Percentiles rank a stretch among this genome's conserved stretches.
Conservation (phyloP, 2,797 vertebrate species). For the Anableps anableps region DNA sequence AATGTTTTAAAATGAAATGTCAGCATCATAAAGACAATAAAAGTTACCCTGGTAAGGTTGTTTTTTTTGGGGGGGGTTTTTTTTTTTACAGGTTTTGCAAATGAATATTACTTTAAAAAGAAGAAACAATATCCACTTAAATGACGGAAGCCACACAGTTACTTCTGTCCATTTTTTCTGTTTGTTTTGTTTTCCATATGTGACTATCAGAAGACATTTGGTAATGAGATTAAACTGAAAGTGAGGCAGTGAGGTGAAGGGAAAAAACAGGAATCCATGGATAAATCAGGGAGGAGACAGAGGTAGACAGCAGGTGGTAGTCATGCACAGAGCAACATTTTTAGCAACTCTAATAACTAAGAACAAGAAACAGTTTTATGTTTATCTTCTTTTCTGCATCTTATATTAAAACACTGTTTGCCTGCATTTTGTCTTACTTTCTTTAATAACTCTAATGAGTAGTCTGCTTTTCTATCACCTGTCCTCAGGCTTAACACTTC, state of each 20-base stretch:
- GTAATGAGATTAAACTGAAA: constrained; percentile 29
- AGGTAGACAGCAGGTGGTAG: constrained; percentile 74
- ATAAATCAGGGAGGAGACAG: constrained; percentile 42
- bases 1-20: neutral
- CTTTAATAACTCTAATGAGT: constrained; percentile 1
- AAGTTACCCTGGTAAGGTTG: neutral
- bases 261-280: constrained; percentile 68
- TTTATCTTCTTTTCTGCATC: constrained; percentile 1
- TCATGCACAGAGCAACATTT: constrained; percentile 72
- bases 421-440: neutral
- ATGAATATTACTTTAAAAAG: neutral
- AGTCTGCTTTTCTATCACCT: constrained; percentile 28
- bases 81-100: neutral
- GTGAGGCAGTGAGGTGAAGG: constrained; percentile 56
- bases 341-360: constrained; percentile 40
- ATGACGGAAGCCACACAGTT: neutral
- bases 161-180: neutral
- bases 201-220: neutral
- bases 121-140: neutral
- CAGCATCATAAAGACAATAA: neutral
- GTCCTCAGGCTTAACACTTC: constrained; percentile 49
- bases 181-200: neutral
- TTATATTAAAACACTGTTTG: neutral
- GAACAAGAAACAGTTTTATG: neutral
- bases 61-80: neutral